Conservation (phyloP, 1,140 invertebrate species). For the Aleiodes sp. region DNA sequence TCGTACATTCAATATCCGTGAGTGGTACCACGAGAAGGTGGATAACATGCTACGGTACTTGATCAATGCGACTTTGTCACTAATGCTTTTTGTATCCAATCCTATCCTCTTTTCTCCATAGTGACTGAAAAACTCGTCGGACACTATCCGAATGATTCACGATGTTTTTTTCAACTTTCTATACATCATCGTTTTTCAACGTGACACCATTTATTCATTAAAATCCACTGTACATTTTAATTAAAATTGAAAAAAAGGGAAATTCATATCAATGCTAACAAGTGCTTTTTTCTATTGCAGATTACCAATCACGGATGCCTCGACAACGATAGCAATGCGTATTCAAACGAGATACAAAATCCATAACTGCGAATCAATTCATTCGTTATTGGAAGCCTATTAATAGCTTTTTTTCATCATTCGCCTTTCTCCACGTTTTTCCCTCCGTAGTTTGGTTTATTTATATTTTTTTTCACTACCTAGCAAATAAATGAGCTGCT, state of each 20-base stretch:
- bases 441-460: not conserved
- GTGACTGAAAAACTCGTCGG: too few species aligned
- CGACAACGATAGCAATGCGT: not conserved
- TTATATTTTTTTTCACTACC: not conserved
- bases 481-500: not conserved
- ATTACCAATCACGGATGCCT: not conserved
- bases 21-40: slow-evolving; percentile 23
- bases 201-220: not conserved
- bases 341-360: not conserved
- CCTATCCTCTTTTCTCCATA: not conserved
- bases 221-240: not conserved
- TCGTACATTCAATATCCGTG: slow-evolving; percentile 32
- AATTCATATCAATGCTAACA: not conserved
- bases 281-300: not conserved
- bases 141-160: too few species aligned
- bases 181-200: not conserved
- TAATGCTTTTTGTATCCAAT: slow-evolving; percentile 19
- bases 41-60: slow-evolving; percentile 16
- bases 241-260: not conserved
- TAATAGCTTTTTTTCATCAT: not conserved
- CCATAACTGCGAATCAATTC: not conserved
- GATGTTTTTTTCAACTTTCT: too few species aligned
- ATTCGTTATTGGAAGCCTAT: not conserved
- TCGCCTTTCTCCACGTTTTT: not conserved
- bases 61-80: slow-evolving; percentile 28